Percentiles rank a stretch among this genome's conserved stretches.
Evolutionary conservation across 2,888 invertebrate genomes (phyloP).

Genomic region (Drosophila mulleri): DNA sequence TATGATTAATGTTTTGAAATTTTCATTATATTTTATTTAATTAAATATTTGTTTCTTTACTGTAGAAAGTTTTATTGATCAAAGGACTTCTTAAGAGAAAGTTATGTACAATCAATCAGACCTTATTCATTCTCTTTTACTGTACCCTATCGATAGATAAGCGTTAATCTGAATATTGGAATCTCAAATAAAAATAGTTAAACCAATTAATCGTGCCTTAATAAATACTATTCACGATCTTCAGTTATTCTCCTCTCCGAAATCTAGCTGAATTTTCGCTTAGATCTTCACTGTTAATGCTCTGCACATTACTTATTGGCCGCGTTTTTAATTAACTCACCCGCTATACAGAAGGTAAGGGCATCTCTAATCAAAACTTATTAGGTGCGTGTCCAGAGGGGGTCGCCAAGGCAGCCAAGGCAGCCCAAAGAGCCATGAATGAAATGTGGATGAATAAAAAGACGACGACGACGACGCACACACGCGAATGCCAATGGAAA

Average conservation of each 20-base stretch:
- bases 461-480: constrained; percentile 22
- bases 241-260: not conserved
- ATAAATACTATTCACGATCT: not conserved
- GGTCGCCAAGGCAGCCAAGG: constrained; percentile 25
- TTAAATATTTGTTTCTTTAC: no score
- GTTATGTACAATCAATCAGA: no score
- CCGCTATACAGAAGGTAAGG: constrained; percentile 16
- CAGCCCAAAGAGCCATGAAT: constrained; percentile 48
- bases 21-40: no score
- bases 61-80: no score
- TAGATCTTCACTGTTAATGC: constrained; percentile 17
- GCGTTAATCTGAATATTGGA: not conserved
- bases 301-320: constrained; percentile 11
- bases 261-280: constrained; percentile 3
- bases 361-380: constrained; percentile 64
- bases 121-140: not conserved
- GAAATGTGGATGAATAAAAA: constrained; percentile 59
- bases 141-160: not conserved
- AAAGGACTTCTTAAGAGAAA: no score
- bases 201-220: not conserved
- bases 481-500: constrained; percentile 42
- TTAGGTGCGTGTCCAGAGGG: constrained; percentile 69
- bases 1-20: no score
- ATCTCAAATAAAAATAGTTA: not conserved
- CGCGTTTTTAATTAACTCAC: constrained; percentile 63